A percentile compares a stretch with the other conserved stretches of the same genome.
phyloP scores from a whole-genome alignment of 37 sponge, comb jelly and placozoan genomes.

The Axinella damicornis region DNA sequence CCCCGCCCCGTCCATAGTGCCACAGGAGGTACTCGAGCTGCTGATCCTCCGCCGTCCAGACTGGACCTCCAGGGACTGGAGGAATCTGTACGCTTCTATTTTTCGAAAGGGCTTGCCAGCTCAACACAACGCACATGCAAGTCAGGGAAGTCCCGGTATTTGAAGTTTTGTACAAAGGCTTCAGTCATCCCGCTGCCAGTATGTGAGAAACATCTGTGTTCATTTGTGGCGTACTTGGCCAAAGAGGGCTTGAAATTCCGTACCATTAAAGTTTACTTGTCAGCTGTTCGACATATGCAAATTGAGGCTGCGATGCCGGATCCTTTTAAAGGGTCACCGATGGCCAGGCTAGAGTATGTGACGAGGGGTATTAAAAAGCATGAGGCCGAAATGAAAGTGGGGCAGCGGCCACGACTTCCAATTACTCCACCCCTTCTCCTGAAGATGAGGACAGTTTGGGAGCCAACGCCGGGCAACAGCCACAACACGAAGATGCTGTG shows the following conservation, averaged over 20 bases:
- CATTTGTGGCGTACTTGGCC: slow-evolving; percentile 5
- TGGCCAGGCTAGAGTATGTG: slow-evolving; percentile 52
- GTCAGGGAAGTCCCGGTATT: background rate
- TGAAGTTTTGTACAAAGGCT: background rate
- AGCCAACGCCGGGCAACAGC: background rate
- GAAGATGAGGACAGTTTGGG: slow-evolving; percentile 14
- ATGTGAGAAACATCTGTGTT: background rate
- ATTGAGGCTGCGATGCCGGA: slow-evolving; percentile 12
- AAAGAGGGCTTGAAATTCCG: background rate
- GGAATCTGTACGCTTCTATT: slow-evolving; percentile 19
- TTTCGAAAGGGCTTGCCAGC: slow-evolving; percentile 17
- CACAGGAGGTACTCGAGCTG: background rate
- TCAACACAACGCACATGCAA: background rate
- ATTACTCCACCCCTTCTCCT: slow-evolving; percentile 23
- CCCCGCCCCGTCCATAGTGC: background rate
- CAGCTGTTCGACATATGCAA: slow-evolving; percentile 49
- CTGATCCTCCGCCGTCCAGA: slow-evolving; percentile 7
- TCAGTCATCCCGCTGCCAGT: background rate
- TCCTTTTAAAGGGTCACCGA: slow-evolving; percentile 11
- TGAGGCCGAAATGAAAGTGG: background rate
- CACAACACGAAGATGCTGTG: slow-evolving; percentile 33
- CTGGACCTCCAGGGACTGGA: slow-evolving; percentile 33
- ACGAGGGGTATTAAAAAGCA: slow-evolving; percentile 37
- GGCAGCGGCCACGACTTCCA: slow-evolving; percentile 8
- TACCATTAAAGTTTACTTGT: slow-evolving; percentile 22